These are phyloP conservation scores for Chloroclysta siterata DNA, from an alignment of 2,888 invertebrate species.

Conservation along the genomic window DNA sequence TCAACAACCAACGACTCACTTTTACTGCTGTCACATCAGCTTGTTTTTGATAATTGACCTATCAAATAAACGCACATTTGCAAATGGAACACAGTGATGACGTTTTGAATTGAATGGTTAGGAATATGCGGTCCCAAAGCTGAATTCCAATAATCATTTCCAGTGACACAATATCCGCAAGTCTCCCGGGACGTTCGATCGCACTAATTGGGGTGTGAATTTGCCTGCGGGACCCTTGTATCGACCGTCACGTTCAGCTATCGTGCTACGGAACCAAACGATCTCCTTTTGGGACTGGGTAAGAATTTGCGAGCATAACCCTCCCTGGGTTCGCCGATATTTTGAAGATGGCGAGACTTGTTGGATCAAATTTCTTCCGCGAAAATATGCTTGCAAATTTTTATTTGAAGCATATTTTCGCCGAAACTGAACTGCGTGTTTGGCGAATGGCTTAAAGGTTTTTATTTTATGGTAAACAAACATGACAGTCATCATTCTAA, in stretches of 20 bases:
- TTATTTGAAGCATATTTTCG: not conserved
- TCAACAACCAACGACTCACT: too few relatives aligned
- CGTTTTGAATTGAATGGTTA: not conserved
- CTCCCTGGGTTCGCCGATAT: conserved; percentile 14
- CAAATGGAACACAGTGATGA: not conserved
- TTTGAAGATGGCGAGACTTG: conserved; percentile 6
- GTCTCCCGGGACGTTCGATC: conserved; percentile 32
- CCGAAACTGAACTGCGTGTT: too few relatives aligned
- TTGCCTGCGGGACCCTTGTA: conserved; percentile 40
- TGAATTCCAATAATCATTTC: conserved; percentile 15
- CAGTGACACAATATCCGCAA: conserved; percentile 14
- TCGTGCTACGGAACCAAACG: conserved; percentile 34
- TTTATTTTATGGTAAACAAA: too few relatives aligned
- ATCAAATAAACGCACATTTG: not conserved
- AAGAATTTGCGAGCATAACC: conserved; percentile 14
- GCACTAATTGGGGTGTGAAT: conserved; percentile 44
- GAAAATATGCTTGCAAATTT: not conserved
- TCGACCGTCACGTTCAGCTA: conserved; percentile 38
- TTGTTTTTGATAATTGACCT: too few relatives aligned
- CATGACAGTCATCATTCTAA: too few relatives aligned
- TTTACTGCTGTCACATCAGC: too few relatives aligned
- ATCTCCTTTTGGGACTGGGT: conserved; percentile 13
- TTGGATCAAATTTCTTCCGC: not conserved
- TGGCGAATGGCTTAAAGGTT: too few relatives aligned
- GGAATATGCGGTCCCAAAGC: not conserved